phyloP scores from a whole-genome alignment of 2,113 vertebrate species.

The Laticauda laticaudata region DNA sequence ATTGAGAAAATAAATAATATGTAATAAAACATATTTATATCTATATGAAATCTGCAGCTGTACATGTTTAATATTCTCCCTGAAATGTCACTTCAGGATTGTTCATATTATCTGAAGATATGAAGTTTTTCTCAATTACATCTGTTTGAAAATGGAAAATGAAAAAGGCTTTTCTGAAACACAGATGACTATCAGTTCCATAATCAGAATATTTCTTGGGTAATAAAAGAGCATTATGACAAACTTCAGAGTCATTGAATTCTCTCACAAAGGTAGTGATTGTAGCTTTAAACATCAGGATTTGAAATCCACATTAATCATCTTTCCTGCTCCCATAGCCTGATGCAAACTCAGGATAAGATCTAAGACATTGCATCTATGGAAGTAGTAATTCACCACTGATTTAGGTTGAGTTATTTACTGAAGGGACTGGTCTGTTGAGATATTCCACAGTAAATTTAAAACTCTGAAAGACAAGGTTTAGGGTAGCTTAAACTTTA shows the following conservation, averaged over 20 bases:
- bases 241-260: conserved; percentile 32
- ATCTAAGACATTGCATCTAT: background rate
- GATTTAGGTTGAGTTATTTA: background rate
- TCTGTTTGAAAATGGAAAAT: background rate
- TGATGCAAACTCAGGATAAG: background rate
- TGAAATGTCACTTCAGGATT: conserved; percentile 42
- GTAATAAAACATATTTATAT: conserved; percentile 24
- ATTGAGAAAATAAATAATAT: background rate
- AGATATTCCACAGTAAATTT: background rate
- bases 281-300: background rate
- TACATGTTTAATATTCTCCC: conserved; percentile 43
- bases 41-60: conserved; percentile 72
- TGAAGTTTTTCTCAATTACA: conserved; percentile 56
- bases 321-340: fast-evolving
- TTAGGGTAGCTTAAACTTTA: background rate
- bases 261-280: conserved; percentile 21
- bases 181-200: background rate
- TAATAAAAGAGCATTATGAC: conserved; percentile 6
- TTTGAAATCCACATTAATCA: background rate
- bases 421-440: background rate
- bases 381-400: conserved; percentile 12
- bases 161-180: background rate
- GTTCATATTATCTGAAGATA: conserved; percentile 61
- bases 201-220: background rate
- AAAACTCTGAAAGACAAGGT: background rate